Evolutionary conservation across 2,888 invertebrate species (phyloP), one percentile per base, ranked within the genome.

Genomic region (Ceratothoa steindachneri): DNA sequence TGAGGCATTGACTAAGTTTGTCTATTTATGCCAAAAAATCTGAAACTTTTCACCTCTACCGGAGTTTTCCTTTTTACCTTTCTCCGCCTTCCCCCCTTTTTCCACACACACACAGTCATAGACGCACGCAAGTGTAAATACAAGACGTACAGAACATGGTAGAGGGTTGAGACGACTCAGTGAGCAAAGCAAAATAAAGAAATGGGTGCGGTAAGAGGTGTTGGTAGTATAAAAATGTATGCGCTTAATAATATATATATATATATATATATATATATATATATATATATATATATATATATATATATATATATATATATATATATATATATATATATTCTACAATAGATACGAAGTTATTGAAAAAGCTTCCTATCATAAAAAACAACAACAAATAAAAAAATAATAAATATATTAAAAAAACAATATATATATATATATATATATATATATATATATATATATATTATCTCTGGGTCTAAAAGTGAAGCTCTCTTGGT

Each of bases 1-100:
- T 60, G 60, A 60, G 60, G 60, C 60, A 60, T 60, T 24, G 60
- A 60, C 60, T 1, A 60, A 60, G 60, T 60, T 60, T 60, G 60
- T 60, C 60, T 60, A 24, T 60, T 60, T 60, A 60, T 60, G 60
- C 60, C 60, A 60, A 60, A 60, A 60, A 60, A 60, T 60, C 24
- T 60, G 60, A 60, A 22, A 15, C 52, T 51, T 51, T 51, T 15
- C 19, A 51, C n/a, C 52, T 15, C 3, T 60, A 12, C n/a, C 22
- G 60, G 60, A 60, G 52, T 19, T 51, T 15, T 51, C n/a, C 15
- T 51, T 51, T 51, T 51, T n/a, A 51, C 52, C 52, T 51, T 3
- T 51, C 52, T 51, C 3, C 19, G n/a, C 19, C 52, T 51, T 19
- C 19, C 52, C 19, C 52, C 19, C 52, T 51, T 19, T 51, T 19